A percentile compares a stretch with the other conserved stretches of the same genome.
phyloP scores from a whole-genome alignment of 2,113 vertebrate species.

The Isurus oxyrinchus region DNA sequence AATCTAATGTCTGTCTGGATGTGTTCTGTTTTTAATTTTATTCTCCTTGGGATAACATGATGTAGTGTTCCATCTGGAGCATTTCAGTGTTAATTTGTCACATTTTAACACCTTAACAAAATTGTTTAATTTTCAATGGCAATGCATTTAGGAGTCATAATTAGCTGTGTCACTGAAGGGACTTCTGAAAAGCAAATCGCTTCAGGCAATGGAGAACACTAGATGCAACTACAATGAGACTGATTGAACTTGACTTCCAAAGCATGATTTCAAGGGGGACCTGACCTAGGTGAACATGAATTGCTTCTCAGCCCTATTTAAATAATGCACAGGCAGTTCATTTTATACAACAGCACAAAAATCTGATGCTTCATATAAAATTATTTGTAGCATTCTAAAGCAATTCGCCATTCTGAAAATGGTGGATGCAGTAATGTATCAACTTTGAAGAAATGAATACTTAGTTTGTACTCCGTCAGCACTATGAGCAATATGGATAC shows the following conservation, averaged over 20 bases:
- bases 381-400: background rate
- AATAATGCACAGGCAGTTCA: background rate
- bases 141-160: background rate
- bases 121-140: conserved; percentile 24
- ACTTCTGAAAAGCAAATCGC: conserved; percentile 10
- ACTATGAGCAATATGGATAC: background rate
- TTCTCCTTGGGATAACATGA: background rate
- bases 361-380: background rate
- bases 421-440: background rate
- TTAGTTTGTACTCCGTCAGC: background rate
- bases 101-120: conserved; percentile 25
- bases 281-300: background rate
- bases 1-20: background rate
- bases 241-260: conserved; percentile 15
- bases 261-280: background rate
- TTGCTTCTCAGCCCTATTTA: background rate
- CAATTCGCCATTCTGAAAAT: background rate
- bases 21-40: background rate
- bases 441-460: background rate
- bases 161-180: conserved; percentile 24
- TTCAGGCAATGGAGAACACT: background rate
- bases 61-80: conserved; percentile 3
- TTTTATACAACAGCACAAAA: background rate
- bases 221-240: background rate
- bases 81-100: conserved; percentile 32